These are phyloP conservation scores for Ginglymostoma cirratum DNA, from an alignment of 2,113 vertebrate genomes.

Conservation along the genomic window DNA sequence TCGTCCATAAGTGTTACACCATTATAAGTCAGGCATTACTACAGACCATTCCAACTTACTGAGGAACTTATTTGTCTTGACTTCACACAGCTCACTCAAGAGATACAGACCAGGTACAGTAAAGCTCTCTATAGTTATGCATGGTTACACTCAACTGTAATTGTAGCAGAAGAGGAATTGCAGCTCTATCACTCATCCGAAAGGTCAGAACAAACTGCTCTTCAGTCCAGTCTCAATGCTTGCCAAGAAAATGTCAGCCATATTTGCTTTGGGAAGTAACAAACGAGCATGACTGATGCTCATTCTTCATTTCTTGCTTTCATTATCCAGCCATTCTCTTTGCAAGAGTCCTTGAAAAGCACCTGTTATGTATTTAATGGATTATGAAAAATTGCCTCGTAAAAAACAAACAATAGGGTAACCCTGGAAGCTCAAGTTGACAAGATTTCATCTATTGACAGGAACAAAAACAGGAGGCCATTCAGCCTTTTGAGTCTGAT, in stretches of 20 bases:
- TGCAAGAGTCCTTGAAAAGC: not conserved
- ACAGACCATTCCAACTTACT: not conserved
- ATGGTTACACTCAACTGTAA: not conserved
- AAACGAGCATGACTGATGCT: not conserved
- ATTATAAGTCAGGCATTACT: not conserved
- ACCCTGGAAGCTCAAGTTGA: not conserved
- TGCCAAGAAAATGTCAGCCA: slow-evolving; percentile 22
- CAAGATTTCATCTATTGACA: not conserved
- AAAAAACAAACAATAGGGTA: not conserved
- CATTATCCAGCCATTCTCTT: slow-evolving; percentile 13
- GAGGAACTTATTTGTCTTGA: not conserved
- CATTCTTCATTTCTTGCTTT: slow-evolving; percentile 29
- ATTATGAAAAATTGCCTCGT: slow-evolving; percentile 8
- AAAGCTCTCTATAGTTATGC: not conserved
- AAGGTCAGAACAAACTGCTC: not conserved
- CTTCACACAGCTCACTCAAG: not conserved
- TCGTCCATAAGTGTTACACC: not conserved
- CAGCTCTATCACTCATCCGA: not conserved
- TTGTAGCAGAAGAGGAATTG: not conserved
- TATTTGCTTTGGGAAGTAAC: not conserved
- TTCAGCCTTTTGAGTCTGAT: not conserved
- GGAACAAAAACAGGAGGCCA: not conserved
- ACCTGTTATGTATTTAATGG: slow-evolving; percentile 1
- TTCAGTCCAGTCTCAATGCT: not conserved
- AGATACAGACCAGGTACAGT: not conserved